Evolutionary conservation across 2,113 vertebrate species (phyloP), one percentile per base, ranked within the genome.

Genomic region (Casuarius casuarius): DNA sequence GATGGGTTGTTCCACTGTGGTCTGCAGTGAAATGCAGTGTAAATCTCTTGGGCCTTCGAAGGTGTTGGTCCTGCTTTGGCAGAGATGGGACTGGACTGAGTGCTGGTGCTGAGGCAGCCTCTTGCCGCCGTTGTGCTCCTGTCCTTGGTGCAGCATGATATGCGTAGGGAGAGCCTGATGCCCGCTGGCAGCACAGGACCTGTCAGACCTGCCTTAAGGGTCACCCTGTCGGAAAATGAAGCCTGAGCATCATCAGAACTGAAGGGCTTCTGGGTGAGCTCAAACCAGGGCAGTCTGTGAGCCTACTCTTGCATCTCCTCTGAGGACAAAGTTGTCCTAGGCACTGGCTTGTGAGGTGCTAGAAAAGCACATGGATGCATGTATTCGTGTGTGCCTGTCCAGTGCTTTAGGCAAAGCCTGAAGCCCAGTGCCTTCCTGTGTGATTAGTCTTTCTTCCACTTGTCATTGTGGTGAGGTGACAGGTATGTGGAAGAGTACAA

Each of bases 161-260:
- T 31, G 56, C 44, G 26, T 61, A 74, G 66, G 48, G 40, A 54
- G 63, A 86, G 52, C 8, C 5, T 28, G n/a, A 12, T 68, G 59
- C 48, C 59, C 76, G 20, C 42, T 1, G 4, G 74, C 61, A 75
- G 46, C 51, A 44, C 0, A 0, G 62, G n/a, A 31, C 22, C 35
- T 38, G 61, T 5, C 35, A 12, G 44, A 44, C 20, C 17, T 70
- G n/a, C 31, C 29, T 71, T 10, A 5, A 40, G 66, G 38, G 8
- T n/a, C 7, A 6, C 77, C 75, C 52, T 0, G 0, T 42, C 71
- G 78, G 17, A 71, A 38, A 73, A 61, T 1, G 2, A 70, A 93
- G 20, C 33, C 49, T 49, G 46, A 52, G 29, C 48, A 62, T 80
- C 63, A 23, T 38, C 61, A 38, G n/a, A 84, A 63, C 51, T 3